phyloP scores from a whole-genome alignment of 2,113 vertebrate genomes.

The Bos javanicus region DNA sequence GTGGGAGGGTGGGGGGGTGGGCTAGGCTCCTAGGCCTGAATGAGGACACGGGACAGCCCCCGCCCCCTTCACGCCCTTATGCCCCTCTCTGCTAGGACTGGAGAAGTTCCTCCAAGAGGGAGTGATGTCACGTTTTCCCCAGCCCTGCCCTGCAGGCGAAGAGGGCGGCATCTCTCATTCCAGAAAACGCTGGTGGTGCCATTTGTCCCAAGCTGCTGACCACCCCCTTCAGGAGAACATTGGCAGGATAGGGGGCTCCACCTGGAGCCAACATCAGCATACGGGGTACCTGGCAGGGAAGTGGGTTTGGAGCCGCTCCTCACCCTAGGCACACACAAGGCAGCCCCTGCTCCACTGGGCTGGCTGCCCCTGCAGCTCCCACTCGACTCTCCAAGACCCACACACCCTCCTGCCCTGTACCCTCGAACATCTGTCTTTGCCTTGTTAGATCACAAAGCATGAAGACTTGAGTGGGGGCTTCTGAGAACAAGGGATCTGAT shows the following conservation, averaged over 20 bases:
- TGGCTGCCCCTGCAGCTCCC: not conserved
- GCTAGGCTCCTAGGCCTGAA: not conserved
- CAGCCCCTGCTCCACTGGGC: not conserved
- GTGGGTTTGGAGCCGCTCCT: not conserved
- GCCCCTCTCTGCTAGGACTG: not conserved
- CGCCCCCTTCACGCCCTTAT: not conserved
- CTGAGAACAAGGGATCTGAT: not conserved
- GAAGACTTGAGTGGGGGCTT: not conserved
- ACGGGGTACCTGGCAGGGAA: not conserved
- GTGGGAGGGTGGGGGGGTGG: too few species aligned
- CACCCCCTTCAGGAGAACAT: not conserved
- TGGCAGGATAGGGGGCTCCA: not conserved
- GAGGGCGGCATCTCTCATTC: not conserved
- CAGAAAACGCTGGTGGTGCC: not conserved
- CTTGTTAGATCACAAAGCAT: not conserved
- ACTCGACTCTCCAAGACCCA: not conserved
- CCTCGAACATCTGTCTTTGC: not conserved
- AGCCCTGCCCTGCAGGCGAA: not conserved
- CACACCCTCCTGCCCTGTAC: not conserved
- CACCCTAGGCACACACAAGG: fast-evolving
- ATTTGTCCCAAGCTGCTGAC: not conserved
- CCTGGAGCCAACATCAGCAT: not conserved
- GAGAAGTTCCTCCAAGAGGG: not conserved
- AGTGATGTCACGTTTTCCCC: not conserved
- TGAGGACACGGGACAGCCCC: not conserved